Base-by-base conservation (phyloP, 2,888 invertebrate species). In the Pristionchus mayeri region DNA sequence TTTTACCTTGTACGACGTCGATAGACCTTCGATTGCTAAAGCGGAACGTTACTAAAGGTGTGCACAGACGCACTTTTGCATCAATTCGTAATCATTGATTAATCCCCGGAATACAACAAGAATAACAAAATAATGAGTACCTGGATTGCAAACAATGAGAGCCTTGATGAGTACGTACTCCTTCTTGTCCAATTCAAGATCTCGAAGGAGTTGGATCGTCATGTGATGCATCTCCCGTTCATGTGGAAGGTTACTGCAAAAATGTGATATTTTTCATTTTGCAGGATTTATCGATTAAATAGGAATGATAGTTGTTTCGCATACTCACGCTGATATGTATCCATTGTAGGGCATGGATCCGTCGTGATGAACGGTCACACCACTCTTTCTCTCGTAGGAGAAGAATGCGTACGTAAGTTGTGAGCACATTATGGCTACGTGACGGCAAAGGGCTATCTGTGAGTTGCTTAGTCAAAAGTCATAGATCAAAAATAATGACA, bases 151-250 rank as follows among this genome's bases (percentile, higher is more conserved):
- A 18, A 27, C 44, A 9, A 75, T 40, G 44, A 75, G 3, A 16
- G 75, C 75, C 44, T 75, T 75, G 40, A 75, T 37, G 4, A 75
- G 75, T 3, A 75, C 75, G 75, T 75, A 75, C 44, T 75, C 75
- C 21, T 40, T 44, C 44, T 75, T 75, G 75, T 75, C 75, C 9
- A 75, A 13, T 7, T 75, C 27, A 40, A 75, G 75, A 3, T n/a
- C 16, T 27, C 34, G 27, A 6, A 75, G 21, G 4, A 75, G 6
- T 21, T 75, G 3, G 40, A 75, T 75, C 44, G 6, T 44, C 44
- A 44, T 44, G 7, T 44, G n/a, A 6, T 44, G 44, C 44, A 44
- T 6, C 13, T 44, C 6, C 13, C 13, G 44, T 44, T 13, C 6
- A 13, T 44, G 6, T 44, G 44, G 13, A 44, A 44, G 13, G 13